Conservation (phyloP, 2,113 vertebrate genomes). For the Brachypodius melanocephalos region DNA sequence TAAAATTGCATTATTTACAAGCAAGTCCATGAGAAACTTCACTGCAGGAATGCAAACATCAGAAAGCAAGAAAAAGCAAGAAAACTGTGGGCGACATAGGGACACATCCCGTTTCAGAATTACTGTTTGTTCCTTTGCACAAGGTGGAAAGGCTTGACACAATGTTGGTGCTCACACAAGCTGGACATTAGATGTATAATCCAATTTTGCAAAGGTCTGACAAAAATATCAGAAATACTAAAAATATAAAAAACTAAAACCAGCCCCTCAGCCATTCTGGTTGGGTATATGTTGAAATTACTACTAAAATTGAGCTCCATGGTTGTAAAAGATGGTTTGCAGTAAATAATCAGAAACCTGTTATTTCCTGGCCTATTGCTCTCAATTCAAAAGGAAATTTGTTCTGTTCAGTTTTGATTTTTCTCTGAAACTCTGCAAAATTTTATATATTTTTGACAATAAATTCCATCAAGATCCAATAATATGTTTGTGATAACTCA, state of each 20-base stretch:
- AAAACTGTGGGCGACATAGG: too few relatives aligned
- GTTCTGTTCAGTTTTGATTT: not conserved
- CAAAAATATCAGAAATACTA: not conserved
- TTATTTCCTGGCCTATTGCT: not conserved
- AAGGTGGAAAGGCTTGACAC: not conserved
- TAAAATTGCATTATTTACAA: too few relatives aligned
- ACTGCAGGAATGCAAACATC: too few relatives aligned
- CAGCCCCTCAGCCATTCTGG: not conserved
- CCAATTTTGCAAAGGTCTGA: not conserved
- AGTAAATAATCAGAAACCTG: not conserved
- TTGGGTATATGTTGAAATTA: not conserved
- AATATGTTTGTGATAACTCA: not conserved
- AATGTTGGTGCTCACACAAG: not conserved
- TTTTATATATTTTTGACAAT: not conserved
- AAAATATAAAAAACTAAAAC: not conserved
- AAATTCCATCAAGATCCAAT: not conserved
- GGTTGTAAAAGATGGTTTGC: not conserved
- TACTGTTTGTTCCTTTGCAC: not conserved
- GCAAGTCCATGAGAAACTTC: too few relatives aligned
- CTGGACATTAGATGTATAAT: not conserved
- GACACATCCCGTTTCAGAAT: not conserved
- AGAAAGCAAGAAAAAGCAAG: too few relatives aligned
- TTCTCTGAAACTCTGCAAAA: not conserved
- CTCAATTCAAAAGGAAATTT: not conserved
- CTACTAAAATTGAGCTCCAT: not conserved